Evolutionary conservation across 2,113 vertebrate species (phyloP).

Genomic region (Vulpes vulpes): DNA sequence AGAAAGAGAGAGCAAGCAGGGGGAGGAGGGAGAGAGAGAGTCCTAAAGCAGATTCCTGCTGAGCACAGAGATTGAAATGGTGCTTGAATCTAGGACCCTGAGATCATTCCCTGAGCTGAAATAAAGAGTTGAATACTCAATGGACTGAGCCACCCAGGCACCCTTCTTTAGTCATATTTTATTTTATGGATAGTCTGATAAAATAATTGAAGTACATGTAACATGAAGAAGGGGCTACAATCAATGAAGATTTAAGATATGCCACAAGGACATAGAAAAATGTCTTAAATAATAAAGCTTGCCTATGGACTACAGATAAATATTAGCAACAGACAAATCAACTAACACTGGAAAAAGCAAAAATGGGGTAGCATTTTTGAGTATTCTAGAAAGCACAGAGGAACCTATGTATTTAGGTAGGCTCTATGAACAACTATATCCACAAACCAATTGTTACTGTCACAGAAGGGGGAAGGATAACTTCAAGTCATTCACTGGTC

Average conservation of each 20-base stretch:
- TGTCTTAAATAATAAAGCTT: neutral
- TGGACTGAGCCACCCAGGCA: neutral
- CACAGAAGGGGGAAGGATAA: neutral
- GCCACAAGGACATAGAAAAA: neutral
- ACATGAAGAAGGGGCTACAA: neutral
- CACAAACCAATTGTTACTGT: neutral
- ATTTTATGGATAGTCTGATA: neutral
- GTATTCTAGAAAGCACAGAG: constrained; percentile 9
- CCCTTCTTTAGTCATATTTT: neutral
- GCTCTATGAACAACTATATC: neutral
- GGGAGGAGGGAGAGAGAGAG: neutral
- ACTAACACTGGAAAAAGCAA: neutral
- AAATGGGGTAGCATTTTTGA: neutral
- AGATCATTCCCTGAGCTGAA: neutral
- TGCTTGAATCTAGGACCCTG: neutral
- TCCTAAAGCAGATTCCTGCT: neutral
- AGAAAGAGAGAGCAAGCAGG: neutral
- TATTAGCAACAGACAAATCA: constrained; percentile 22
- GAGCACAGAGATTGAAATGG: neutral
- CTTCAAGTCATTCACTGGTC: neutral
- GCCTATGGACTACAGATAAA: neutral
- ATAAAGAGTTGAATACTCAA: neutral
- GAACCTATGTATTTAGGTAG: neutral
- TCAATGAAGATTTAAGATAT: neutral
- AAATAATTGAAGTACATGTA: neutral